Base-by-base conservation (phyloP, 2,797 vertebrate species). In the Micrastur ruficollis region DNA sequence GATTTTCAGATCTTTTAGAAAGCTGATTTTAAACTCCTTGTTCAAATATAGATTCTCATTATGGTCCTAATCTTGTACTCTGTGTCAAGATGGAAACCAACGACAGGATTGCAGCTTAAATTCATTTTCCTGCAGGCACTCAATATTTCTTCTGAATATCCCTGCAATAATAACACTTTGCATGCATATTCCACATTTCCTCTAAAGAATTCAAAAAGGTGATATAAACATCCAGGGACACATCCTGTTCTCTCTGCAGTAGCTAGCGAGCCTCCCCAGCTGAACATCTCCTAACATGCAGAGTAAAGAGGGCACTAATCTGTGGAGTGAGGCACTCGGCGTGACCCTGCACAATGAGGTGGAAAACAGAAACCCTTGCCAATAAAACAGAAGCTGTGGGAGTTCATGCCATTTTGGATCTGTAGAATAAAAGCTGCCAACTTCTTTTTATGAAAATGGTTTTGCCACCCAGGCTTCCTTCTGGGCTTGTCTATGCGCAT, bases 341-440 rank as follows among this genome's bases (percentile, higher is more conserved):
- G 2, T 81, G 81, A 92, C 90, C 86, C 71, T 71, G 83, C 74
- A 87, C 88, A 79, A 74, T 85, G 94, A 95, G 56, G 49, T 81
- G 68, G 86, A 95, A 96, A 95, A 87, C 68, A 87, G 72, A 95
- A 95, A 75, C 23, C 52, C 47, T 56, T 86, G 94, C 86, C 94
- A 93, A 59, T 84, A 95, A 85, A 92, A 80, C 59, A 80, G 80
- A 81, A 94, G 55, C 95, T 80, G 74, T 80, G 78, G 91, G 93
- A 95, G 71, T 82, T 93, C 50, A 47, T 58, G 59, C 44, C 89
- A 58, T 89, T 96, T 91, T 67, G 81, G 56, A 87, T 78, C 42
- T 72, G 29, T 17, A 20, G 89, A 95, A 68, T 66, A 71, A 87
- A 42, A 70, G 40, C 38, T 88, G 89, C 49, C 79, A 70, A 52